Evolutionary conservation across 1,140 invertebrate species (phyloP), one percentile per base, ranked within the genome.

Genomic region (Maniola jurtina): DNA sequence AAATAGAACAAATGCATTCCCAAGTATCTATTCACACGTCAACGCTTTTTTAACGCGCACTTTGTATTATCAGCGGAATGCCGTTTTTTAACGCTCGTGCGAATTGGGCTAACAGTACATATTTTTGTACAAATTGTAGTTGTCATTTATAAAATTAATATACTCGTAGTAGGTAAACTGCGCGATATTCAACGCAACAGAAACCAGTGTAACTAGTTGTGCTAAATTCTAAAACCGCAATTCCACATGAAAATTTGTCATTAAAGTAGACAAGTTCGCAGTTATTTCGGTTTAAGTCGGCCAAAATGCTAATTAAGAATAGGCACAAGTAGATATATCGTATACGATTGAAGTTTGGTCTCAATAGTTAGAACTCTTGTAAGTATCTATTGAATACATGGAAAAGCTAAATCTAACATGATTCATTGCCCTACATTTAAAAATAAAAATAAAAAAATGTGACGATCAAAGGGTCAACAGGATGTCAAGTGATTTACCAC

Each of bases 131-230:
- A 45, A 45, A 45, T 45, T 45, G 13, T 9, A 9, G 13, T 45
- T 45, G 42, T 45, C 42, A 45, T 45, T 11, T n/a, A 5, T 45
- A 0, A 5, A 45, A 45, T 45, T 13, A n/a, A 11, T 8, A 25
- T 25, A 25, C 25, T 25, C 25, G 25, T n/a, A 45, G 7, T 11
- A 38, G 6, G 38, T 7, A 38, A 45, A 45, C 9, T 6, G 42
- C 13, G 42, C 42, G 38, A 48, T 15, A n/a, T n/a, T 7, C 5
- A 52, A 52, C 48, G 14, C 48, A 52, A 52, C 14, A 25, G 8
- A 52, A 52, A 52, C 48, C 48, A 11, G 48, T 25, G 48, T 52
- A 52, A 52, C 48, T 6, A 25, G 48, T 52, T 52, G 16, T 25
- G 14, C 6, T 52, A 16, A 52, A 52, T 25, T 25, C 5, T 52